Percentiles rank a stretch among this genome's conserved stretches.
Evolutionary conservation across 23 tunicate genomes (phyloP).

Genomic region (Trididemnum miniatum): DNA sequence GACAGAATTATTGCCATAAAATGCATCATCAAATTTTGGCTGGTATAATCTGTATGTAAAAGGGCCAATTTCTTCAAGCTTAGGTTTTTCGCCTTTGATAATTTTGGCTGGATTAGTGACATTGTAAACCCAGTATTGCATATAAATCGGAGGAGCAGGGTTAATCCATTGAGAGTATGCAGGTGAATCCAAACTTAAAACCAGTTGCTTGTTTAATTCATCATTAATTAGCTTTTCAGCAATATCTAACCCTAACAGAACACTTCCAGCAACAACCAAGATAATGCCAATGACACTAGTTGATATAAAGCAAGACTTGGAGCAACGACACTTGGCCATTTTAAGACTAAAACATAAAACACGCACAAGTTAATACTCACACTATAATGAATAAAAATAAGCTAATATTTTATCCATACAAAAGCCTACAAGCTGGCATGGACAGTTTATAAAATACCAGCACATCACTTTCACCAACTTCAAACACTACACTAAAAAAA

Average conservation of each 20-base stretch:
- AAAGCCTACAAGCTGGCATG: too few species aligned
- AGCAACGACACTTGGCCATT: background rate
- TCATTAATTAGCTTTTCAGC: conserved; percentile 42
- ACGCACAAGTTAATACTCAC: too few species aligned
- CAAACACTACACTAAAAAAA: too few species aligned
- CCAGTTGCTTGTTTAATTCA: conserved; percentile 63
- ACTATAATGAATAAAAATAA: background rate
- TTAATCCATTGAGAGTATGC: conserved; percentile 77
- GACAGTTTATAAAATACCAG: too few species aligned
- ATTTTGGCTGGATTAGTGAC: conserved; percentile 72
- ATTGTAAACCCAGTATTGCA: conserved; percentile 92
- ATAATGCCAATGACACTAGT: conserved; percentile 26
- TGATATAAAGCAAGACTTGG: conserved; percentile 19
- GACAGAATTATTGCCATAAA: conserved; percentile 75
- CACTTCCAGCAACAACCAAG: conserved; percentile 1
- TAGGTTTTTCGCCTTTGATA: conserved; percentile 64
- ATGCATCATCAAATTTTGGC: conserved; percentile 64
- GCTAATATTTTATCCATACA: background rate
- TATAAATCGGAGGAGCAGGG: conserved; percentile 89
- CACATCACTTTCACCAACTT: too few species aligned
- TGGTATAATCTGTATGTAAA: conserved; percentile 75
- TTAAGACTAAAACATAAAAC: too few species aligned
- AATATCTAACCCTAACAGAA: conserved; percentile 32
- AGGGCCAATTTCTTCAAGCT: conserved; percentile 71
- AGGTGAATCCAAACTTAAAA: conserved; percentile 67